These are phyloP conservation scores for Melanargia galathea DNA, from an alignment of 2,888 invertebrate genomes.

Conservation along the genomic window DNA sequence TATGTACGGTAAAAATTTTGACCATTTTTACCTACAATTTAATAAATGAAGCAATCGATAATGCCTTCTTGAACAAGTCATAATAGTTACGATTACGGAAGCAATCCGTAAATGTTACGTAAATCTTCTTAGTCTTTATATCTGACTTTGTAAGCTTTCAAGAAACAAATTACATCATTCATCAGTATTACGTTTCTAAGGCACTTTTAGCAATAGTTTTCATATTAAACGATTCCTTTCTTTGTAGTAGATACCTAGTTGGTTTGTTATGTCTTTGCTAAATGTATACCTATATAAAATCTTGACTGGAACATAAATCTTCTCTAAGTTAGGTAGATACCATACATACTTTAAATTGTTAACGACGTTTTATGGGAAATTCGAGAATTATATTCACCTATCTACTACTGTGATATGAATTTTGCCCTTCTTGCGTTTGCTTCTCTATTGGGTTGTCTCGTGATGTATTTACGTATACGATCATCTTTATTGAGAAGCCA, in stretches of 20 bases:
- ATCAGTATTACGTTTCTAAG: neutral
- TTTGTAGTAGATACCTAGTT: too few species aligned
- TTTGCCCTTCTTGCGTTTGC: too few species aligned
- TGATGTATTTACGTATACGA: neutral
- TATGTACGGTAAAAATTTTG: too few species aligned
- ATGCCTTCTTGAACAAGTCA: neutral
- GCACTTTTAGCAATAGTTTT: constrained; percentile 1
- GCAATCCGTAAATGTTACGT: constrained; percentile 17
- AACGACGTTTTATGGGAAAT: too few species aligned
- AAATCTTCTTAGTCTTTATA: constrained; percentile 4
- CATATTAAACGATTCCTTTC: neutral
- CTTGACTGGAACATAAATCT: too few species aligned
- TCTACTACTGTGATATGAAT: too few species aligned
- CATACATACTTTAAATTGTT: too few species aligned
- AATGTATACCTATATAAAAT: too few species aligned
- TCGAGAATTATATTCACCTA: too few species aligned
- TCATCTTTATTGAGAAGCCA: neutral
- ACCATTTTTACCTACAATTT: neutral
- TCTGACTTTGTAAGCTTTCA: neutral
- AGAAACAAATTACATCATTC: constrained; percentile 30
- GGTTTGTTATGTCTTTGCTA: too few species aligned
- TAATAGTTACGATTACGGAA: constrained; percentile 27
- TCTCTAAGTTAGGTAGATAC: too few species aligned
- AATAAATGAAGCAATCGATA: constrained; percentile 5
- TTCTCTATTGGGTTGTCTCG: too few species aligned